Base-by-base conservation (phyloP, 2,888 invertebrate species). In the Sesia bembeciformis region DNA sequence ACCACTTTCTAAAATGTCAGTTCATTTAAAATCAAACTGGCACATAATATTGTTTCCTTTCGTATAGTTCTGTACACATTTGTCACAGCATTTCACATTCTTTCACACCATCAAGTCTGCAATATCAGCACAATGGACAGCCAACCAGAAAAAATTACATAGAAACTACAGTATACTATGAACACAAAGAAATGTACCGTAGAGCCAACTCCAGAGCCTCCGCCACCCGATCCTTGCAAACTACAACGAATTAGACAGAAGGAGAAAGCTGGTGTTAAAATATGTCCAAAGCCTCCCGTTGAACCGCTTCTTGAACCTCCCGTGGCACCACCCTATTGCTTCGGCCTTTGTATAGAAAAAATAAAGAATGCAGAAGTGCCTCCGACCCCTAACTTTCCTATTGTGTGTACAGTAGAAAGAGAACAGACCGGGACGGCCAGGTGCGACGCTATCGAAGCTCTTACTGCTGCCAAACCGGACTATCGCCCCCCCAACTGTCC, bases 281-380 rank as follows among this genome's bases (percentile, higher is more conserved):
- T 81, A 61, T 82, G 82, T 54, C 72, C 74, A 3, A 66, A 62
- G 5, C 71, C 68, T 0, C 74, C 74, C 0, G 54, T 67, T 1
- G 58, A 54, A 40, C 63, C 52, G 3, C 23, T 2, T 23, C 23
- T n/a, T n/a, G n/a, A n/a, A n/a, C n/a, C n/a, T n/a, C 78, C 76
- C 0, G 54, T 62, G 0, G 72, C 66, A 0, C 62, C 70, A 0
- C 68, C 76, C 0, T 8, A 55, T 0, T 84, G 84, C 46, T 54
- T 64, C 1, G 83, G 68, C 0, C 40, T 84, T 8, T 82, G 81
- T 55, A 68, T 74, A n/a, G 82, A 84, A 52, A 78, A 60, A 62
- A 66, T 86, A 0, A 85, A 82, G 54, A 83, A 84, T 46, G 70
- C 69, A 4, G 67, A 69, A 1, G 46, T 76, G 5, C 57, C 58